Base-by-base conservation (phyloP, 1,140 invertebrate genomes). In the Mactra quadrangularis region DNA sequence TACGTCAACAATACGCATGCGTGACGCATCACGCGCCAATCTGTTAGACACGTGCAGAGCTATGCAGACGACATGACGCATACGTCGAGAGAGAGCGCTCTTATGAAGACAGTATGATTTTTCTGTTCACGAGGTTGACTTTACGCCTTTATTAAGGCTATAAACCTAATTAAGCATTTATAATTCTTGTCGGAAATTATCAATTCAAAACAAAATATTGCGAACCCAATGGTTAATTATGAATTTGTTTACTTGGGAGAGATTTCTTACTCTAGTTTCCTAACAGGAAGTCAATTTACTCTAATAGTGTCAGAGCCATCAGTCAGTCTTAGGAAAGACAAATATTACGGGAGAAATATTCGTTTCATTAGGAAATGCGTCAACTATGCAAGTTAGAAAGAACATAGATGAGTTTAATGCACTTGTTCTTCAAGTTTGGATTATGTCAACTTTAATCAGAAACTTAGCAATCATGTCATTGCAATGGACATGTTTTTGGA, bases 111-210 rank as follows among this genome's bases (percentile, higher is more conserved):
- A 59, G 41, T 38, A 81, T 81, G 57, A 68, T 81, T 25, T 50
- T 70, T 15, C 22, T 33, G 0, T 81, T 81, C 64, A 38, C 7
- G 22, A 66, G 38, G 64, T 70, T 81, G 77, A 81, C 77, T 81
- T 71, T 59, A 68, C 27, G 77, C 64, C 55, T 70, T 81, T 79
- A 79, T 81, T 52, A 71, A 33, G 68, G 27, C 66, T 71, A 81
- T 81, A 81, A 81, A 71, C 50, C 77, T 81, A 81, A 81, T 81
- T 81, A 81, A 62, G 60, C 77, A 53, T n/a, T 45, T 31, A 81
- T 81, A 81, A 47, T 70, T 62, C 64, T 75, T 68, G 77, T 57
- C 66, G 64, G 77, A 81, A 59, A 81, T 81, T 81, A 71, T 70
- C 64, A 70, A 81, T 81, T 81, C 55, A 33, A 55, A 81, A 71